phyloP scores from a whole-genome alignment of 2,797 vertebrate species.

The Lagorchestes hirsutus region DNA sequence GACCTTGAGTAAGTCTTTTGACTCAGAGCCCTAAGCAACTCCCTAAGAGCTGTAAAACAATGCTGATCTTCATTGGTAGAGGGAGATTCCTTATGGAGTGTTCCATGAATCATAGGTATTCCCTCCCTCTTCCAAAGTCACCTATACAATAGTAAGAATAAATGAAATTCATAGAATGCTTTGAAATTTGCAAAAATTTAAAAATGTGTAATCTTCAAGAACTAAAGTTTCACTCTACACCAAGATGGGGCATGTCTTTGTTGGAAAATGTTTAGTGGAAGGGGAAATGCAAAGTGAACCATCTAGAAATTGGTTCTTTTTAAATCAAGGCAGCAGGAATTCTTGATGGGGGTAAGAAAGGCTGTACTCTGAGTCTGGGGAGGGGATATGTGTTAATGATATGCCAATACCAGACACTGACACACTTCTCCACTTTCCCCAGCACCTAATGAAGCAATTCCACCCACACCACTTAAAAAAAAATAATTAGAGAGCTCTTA shows the following conservation, averaged over 20 bases:
- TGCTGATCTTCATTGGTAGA: not conserved
- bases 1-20: not conserved
- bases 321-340: not conserved
- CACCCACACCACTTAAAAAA: constrained; percentile 18
- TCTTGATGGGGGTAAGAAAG: not conserved
- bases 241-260: not conserved
- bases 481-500: constrained; percentile 38
- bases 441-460: not conserved
- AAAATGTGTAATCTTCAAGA: not conserved
- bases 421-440: not conserved
- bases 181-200: not conserved
- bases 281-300: not conserved
- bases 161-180: not conserved
- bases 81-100: not conserved
- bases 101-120: not conserved
- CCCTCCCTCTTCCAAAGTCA: not conserved
- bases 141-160: not conserved
- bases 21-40: not conserved
- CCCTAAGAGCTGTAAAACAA: not conserved
- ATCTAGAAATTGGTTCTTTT: not conserved
- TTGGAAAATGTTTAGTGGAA: not conserved
- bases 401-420: not conserved
- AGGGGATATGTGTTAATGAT: not conserved
- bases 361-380: not conserved
- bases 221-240: not conserved